These are phyloP conservation scores for Eurytoma adleriae DNA, from an alignment of 2,888 invertebrate genomes.

Conservation along the genomic window DNA sequence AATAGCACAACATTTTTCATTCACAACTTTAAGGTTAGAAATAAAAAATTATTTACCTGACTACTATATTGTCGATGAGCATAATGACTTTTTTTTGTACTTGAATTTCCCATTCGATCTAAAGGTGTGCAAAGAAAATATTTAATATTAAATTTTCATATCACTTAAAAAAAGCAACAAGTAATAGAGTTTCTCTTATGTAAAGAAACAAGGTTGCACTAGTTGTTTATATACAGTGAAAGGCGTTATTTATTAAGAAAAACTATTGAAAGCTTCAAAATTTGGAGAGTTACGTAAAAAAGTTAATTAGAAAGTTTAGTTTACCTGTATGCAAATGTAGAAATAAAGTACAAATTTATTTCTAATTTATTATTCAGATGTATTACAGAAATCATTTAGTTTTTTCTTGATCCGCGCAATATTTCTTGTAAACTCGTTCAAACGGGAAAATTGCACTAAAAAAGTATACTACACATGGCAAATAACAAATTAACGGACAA, in stretches of 20 bases:
- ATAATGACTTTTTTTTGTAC: constrained; percentile 65
- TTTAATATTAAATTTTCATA: background rate
- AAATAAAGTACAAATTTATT: constrained; percentile 22
- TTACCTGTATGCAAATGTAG: constrained; percentile 23
- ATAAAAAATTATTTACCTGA: constrained; percentile 64
- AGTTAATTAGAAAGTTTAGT: background rate
- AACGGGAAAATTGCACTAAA: background rate
- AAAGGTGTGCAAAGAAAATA: constrained; percentile 16
- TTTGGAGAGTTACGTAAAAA: too few species aligned
- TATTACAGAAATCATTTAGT: constrained; percentile 32
- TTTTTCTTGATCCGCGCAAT: background rate
- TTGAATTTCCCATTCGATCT: constrained; percentile 71
- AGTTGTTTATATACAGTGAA: too few species aligned
- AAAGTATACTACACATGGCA: background rate
- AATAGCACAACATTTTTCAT: constrained; percentile 14
- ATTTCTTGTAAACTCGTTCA: background rate
- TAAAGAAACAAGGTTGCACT: background rate
- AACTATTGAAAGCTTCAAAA: too few species aligned
- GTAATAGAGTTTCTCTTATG: constrained; percentile 4
- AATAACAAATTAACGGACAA: constrained; percentile 24
- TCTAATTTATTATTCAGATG: background rate
- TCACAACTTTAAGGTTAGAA: constrained; percentile 62
- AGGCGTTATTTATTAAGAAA: too few species aligned
- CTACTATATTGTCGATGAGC: constrained; percentile 67
- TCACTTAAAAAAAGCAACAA: constrained; percentile 24